Evolutionary conservation across 1,140 invertebrate species (phyloP).

Genomic region (Steinernema khuongi): DNA sequence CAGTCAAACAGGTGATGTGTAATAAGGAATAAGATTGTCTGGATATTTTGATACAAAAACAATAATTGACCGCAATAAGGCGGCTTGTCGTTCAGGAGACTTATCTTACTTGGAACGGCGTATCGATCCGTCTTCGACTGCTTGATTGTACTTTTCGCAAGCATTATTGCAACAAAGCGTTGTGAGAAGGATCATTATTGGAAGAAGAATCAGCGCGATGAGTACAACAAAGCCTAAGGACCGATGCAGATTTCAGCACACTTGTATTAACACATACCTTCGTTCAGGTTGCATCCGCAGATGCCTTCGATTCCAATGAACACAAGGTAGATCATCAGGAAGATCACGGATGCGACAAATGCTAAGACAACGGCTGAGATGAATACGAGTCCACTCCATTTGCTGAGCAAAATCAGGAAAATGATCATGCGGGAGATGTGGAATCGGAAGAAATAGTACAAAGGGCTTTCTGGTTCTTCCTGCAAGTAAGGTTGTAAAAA

Average conservation of each 20-base stretch:
- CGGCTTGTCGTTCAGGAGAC: no score
- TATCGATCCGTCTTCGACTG: slow-evolving; percentile 23
- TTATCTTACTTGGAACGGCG: background rate
- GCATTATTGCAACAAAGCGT: slow-evolving; percentile 40
- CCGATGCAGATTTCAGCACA: background rate
- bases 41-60: background rate
- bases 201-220: slow-evolving; percentile 36
- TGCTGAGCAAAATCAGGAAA: slow-evolving; percentile 30
- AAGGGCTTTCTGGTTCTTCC: background rate
- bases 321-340: slow-evolving; percentile 34
- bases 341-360: slow-evolving; percentile 27
- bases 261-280: slow-evolving; percentile 3
- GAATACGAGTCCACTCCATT: slow-evolving; percentile 35
- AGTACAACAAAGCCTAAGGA: slow-evolving; percentile 33
- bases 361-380: slow-evolving; percentile 22
- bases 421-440: slow-evolving; percentile 27
- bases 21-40: no score
- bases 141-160: slow-evolving; percentile 30
- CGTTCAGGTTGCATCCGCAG: slow-evolving; percentile 36
- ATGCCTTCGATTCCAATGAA: slow-evolving; percentile 31
- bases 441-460: slow-evolving; percentile 11
- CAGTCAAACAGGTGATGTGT: no score
- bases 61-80: background rate
- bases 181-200: slow-evolving; percentile 36
- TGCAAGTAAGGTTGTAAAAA: no score